A percentile compares a stretch with the other conserved stretches of the same genome.
These are phyloP conservation scores for Patagioenas fasciata DNA, from an alignment of 2,113 vertebrate genomes.

Conservation along the genomic window DNA sequence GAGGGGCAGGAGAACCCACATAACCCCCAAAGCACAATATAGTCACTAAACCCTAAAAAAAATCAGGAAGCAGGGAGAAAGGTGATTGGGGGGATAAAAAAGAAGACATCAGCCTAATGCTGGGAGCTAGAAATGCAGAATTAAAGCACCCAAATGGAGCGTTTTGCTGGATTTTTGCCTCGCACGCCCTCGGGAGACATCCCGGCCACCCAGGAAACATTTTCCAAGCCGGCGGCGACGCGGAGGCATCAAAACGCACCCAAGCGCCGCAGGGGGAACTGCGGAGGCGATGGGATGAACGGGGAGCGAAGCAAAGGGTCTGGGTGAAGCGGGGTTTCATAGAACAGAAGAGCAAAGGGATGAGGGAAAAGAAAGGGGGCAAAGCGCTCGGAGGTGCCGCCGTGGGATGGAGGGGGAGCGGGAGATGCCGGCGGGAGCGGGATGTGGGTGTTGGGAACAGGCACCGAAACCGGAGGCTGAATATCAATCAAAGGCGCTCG, in stretches of 20 bases:
- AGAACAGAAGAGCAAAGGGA: neutral
- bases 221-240: accelerated
- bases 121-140: neutral
- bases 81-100: neutral
- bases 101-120: neutral
- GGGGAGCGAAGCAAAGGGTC: neutral
- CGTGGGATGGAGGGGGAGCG: accelerated
- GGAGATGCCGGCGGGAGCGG: accelerated
- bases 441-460: neutral
- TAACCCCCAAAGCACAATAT: accelerated
- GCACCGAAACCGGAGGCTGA: neutral
- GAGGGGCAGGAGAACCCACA: neutral
- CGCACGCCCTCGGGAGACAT: neutral
- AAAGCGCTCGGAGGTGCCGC: neutral
- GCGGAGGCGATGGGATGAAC: accelerated
- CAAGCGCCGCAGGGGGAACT: accelerated
- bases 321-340: neutral
- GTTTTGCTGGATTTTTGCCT: too few relatives aligned
- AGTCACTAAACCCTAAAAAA: neutral
- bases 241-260: neutral
- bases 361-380: neutral
- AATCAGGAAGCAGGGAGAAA: neutral
- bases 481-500: neutral
- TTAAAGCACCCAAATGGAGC: accelerated
- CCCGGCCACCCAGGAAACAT: neutral